These are phyloP conservation scores for Idaea biselata DNA, from an alignment of 2,888 invertebrate genomes.

Conservation along the genomic window DNA sequence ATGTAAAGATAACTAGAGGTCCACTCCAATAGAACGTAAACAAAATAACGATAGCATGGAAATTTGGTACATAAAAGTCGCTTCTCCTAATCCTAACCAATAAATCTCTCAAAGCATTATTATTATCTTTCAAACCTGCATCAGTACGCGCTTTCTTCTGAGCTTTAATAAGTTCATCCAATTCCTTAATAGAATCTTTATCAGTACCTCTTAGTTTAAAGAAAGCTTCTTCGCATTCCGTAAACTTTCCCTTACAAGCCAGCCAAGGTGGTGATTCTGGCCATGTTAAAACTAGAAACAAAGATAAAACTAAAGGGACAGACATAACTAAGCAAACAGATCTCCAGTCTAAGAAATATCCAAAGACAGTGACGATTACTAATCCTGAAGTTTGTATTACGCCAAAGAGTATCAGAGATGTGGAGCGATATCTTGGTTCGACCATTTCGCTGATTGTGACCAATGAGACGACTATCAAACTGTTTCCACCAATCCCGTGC, in stretches of 20 bases:
- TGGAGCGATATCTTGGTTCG: constrained; percentile 22
- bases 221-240: constrained; percentile 21
- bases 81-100: constrained; percentile 6
- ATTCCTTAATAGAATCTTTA: constrained; percentile 19
- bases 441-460: constrained; percentile 27
- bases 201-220: constrained; percentile 20
- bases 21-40: constrained; percentile 17
- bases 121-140: neutral
- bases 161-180: constrained; percentile 14
- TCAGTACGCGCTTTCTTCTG: constrained; percentile 5
- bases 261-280: constrained; percentile 29
- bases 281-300: constrained; percentile 15
- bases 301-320: constrained; percentile 16
- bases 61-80: constrained; percentile 17
- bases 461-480: constrained; percentile 16
- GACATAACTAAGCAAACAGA: constrained; percentile 19
- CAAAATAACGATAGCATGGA: constrained; percentile 11
- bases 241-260: constrained; percentile 22
- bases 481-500: constrained; percentile 24
- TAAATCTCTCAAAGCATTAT: neutral
- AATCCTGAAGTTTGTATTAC: constrained; percentile 18
- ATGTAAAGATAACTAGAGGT: constrained; percentile 13
- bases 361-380: constrained; percentile 15
- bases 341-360: constrained; percentile 27
- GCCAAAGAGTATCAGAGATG: constrained; percentile 17